phyloP scores from a whole-genome alignment of 2,888 invertebrate species.

The Drosophila kambysellisi region DNA sequence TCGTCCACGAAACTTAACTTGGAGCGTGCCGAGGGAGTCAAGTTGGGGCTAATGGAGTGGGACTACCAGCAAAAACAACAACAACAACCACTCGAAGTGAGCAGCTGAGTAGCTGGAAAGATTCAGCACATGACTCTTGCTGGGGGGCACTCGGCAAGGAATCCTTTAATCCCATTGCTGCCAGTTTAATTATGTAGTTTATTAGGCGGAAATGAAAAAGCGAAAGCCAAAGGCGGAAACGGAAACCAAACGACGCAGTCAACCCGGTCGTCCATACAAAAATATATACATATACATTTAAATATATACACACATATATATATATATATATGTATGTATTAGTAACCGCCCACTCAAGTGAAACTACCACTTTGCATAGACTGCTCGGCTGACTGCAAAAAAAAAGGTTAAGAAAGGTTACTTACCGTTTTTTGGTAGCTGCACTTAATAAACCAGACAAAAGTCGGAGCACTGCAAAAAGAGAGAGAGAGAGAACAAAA shows the following conservation, averaged over 20 bases:
- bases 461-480: conserved; percentile 56
- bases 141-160: conserved; percentile 46
- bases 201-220: conserved; percentile 83
- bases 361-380: conserved; percentile 72
- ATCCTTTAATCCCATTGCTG: conserved; percentile 83
- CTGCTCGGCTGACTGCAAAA: conserved; percentile 16
- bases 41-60: conserved; percentile 55
- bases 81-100: conserved; percentile 12
- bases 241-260: conserved; percentile 57
- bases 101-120: conserved; percentile 40
- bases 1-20: conserved; percentile 71
- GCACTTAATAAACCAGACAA: conserved; percentile 68
- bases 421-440: conserved; percentile 68
- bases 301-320: background rate
- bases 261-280: conserved; percentile 10
- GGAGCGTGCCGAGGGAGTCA: conserved; percentile 46
- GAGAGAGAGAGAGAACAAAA: conserved; percentile 19
- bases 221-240: conserved; percentile 79
- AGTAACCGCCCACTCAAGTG: conserved; percentile 58
- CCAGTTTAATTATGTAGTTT: conserved; percentile 84
- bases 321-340: conserved; percentile 13
- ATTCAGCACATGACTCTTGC: conserved; percentile 49
- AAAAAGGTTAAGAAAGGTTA: conserved; percentile 65
- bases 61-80: conserved; percentile 17
- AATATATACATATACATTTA: background rate